Conservation (phyloP, 2,888 invertebrate genomes). For the Limenitis arthemis region DNA sequence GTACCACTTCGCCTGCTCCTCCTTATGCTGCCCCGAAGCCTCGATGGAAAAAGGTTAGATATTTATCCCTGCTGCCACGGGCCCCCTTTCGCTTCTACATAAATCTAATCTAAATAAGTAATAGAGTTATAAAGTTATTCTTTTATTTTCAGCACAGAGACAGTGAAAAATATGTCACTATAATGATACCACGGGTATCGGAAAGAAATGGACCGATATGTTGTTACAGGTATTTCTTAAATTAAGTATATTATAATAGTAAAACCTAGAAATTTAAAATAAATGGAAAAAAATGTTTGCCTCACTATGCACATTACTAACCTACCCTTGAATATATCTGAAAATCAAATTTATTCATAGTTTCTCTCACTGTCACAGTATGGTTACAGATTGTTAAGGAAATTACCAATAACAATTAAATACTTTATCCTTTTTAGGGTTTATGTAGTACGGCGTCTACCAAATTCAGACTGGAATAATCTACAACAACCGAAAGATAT, state of each 20-base stretch:
- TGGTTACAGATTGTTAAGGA: too few relatives aligned
- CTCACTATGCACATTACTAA: too few relatives aligned
- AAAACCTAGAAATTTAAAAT: too few relatives aligned
- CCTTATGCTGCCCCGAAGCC: slow-evolving; percentile 77
- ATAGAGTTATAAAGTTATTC: neutral
- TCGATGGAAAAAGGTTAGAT: slow-evolving; percentile 57
- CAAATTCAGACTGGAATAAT: slow-evolving; percentile 74
- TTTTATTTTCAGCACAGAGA: slow-evolving; percentile 47
- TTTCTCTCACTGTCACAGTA: too few relatives aligned
- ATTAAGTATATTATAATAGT: too few relatives aligned
- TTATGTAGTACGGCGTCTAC: slow-evolving; percentile 80
- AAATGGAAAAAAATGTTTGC: too few relatives aligned
- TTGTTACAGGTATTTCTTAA: slow-evolving; percentile 75
- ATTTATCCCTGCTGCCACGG: neutral
- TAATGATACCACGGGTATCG: slow-evolving; percentile 82
- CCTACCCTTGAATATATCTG: too few relatives aligned
- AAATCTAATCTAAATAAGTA: too few relatives aligned
- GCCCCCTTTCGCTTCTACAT: neutral
- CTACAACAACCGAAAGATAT: slow-evolving; percentile 79
- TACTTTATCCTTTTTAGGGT: slow-evolving; percentile 61
- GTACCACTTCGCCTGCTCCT: slow-evolving; percentile 79
- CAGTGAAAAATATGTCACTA: slow-evolving; percentile 77
- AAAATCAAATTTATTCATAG: too few relatives aligned
- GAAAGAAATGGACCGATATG: slow-evolving; percentile 92
- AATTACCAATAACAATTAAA: too few relatives aligned